Percentiles rank a stretch among this genome's conserved stretches.
These are phyloP conservation scores for Lepidochrysops patricia DNA, from an alignment of 2,888 invertebrate genomes.

Conservation along the genomic window DNA sequence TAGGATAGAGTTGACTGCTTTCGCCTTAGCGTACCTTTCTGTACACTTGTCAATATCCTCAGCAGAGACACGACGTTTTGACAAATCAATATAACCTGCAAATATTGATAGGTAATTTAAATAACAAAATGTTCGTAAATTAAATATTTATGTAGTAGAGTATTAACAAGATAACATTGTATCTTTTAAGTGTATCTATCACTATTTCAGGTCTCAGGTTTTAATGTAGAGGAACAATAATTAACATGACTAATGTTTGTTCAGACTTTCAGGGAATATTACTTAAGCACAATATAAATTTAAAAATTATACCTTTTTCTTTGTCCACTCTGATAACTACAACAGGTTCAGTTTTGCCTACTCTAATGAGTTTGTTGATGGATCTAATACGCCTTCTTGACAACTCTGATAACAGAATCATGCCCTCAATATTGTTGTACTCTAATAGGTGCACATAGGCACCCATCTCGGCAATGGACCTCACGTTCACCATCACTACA, in stretches of 20 bases:
- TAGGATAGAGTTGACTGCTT: constrained; percentile 97
- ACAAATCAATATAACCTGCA: constrained; percentile 97
- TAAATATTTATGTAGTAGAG: no score
- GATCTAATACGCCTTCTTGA: constrained; percentile 98
- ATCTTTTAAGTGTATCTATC: no score
- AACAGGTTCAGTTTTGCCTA: constrained; percentile 98
- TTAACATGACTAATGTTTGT: no score
- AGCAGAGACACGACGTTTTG: constrained; percentile 97
- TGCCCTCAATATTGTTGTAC: constrained; percentile 99
- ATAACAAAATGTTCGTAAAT: no score
- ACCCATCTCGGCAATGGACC: constrained; percentile 99
- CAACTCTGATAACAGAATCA: constrained; percentile 98
- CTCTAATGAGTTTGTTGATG: constrained; percentile 98
- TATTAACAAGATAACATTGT: no score
- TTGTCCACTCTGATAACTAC: constrained; percentile 99
- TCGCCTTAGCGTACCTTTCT: constrained; percentile 98
- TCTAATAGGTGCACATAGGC: constrained; percentile 98
- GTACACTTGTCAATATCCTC: constrained; percentile 99
- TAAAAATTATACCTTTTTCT: constrained; percentile 91
- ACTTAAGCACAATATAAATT: not conserved
- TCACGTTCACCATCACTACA: constrained; percentile 99
- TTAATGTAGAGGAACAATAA: no score
- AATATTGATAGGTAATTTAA: constrained; percentile 18
- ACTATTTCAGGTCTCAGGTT: no score
- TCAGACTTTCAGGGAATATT: no score